Evolutionary conservation across 2,113 vertebrate species (phyloP).

Genomic region (Chloebia gouldiae): DNA sequence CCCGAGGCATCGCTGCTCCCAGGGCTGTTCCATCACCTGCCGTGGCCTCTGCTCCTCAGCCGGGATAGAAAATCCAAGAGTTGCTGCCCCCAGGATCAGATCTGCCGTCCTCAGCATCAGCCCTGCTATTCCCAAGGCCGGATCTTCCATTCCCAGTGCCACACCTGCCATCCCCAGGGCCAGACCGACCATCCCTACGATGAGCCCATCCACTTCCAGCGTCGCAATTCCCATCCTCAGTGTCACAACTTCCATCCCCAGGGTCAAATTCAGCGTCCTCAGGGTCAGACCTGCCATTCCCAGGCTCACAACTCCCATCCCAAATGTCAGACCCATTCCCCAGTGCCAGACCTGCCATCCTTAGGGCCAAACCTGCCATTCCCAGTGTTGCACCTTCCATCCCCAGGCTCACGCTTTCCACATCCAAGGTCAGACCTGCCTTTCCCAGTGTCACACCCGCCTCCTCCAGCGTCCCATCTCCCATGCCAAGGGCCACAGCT

Average conservation of each 20-base stretch:
- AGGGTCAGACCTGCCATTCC: rapidly evolving
- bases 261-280: too few relatives aligned
- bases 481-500: background rate
- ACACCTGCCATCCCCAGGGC: background rate
- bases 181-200: rapidly evolving
- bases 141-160: background rate
- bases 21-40: rapidly evolving
- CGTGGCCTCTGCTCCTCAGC: background rate
- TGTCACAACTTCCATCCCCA: rapidly evolving
- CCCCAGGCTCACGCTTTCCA: background rate
- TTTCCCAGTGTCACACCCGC: background rate
- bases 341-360: too few relatives aligned
- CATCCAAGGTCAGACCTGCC: background rate
- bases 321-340: rapidly evolving
- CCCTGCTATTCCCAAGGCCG: rapidly evolving
- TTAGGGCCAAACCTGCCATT: rapidly evolving
- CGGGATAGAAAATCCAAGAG: rapidly evolving
- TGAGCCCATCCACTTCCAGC: background rate
- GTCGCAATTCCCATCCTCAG: background rate
- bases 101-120: rapidly evolving
- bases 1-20: background rate
- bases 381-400: rapidly evolving
- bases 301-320: rapidly evolving
- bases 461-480: background rate
- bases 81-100: background rate